Percentiles rank a stretch among this genome's conserved stretches.
Conservation (phyloP, 2,888 invertebrate genomes). For the Drosophila prolongata region DNA sequence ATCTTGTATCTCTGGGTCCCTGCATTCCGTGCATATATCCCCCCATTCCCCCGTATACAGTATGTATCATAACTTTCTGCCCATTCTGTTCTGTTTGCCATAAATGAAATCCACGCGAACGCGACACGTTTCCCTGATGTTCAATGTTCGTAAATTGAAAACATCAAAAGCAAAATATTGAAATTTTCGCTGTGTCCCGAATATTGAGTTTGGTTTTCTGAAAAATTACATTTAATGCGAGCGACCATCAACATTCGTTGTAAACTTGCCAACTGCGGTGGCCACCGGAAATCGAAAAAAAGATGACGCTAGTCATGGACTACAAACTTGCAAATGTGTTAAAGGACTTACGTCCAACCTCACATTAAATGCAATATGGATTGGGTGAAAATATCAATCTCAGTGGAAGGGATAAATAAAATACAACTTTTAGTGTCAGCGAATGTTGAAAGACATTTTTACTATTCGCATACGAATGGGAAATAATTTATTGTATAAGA, state of each 20-base stretch:
- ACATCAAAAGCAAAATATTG: slow-evolving; percentile 59
- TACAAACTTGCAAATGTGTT: slow-evolving; percentile 28
- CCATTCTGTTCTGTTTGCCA: slow-evolving; percentile 54
- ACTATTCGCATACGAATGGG: too few relatives aligned
- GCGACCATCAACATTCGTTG: slow-evolving; percentile 33
- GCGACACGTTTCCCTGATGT: slow-evolving; percentile 58
- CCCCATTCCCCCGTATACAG: slow-evolving; percentile 11
- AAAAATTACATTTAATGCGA: slow-evolving; percentile 27
- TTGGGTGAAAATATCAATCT: not conserved
- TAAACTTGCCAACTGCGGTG: slow-evolving; percentile 32
- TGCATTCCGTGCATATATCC: slow-evolving; percentile 20
- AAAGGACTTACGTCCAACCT: slow-evolving; percentile 15
- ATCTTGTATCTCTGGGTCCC: slow-evolving; percentile 8
- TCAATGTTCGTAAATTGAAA: slow-evolving; percentile 66
- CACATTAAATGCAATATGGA: slow-evolving; percentile 15
- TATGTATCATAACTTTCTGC: slow-evolving; percentile 57
- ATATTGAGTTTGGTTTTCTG: slow-evolving; percentile 59
- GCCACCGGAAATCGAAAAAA: slow-evolving; percentile 22
- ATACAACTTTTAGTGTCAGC: too few relatives aligned
- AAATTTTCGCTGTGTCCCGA: slow-evolving; percentile 64
- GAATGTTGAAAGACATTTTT: too few relatives aligned
- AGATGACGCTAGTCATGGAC: slow-evolving; percentile 21
- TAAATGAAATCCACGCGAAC: slow-evolving; percentile 65
- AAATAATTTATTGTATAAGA: too few relatives aligned
- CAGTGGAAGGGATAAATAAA: too few relatives aligned